phyloP scores from a whole-genome alignment of 1,140 invertebrate species.

The Diorhabda carinulata region DNA sequence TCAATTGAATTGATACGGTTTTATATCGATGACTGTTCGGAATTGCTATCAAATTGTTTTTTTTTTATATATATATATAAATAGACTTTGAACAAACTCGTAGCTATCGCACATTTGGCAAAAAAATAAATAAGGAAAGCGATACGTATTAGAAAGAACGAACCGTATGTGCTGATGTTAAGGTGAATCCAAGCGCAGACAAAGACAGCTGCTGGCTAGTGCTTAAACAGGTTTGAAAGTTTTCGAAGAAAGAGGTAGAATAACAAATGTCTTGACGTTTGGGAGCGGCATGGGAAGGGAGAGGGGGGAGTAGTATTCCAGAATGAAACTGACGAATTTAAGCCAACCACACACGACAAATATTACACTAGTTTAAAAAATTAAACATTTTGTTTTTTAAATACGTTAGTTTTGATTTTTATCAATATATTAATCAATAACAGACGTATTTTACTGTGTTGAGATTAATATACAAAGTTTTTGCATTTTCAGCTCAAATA shows the following conservation, averaged over 20 bases:
- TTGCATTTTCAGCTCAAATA: no score
- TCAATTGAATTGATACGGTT: background rate
- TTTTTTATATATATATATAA: background rate
- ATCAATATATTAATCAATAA: no score
- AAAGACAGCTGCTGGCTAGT: constrained; percentile 31
- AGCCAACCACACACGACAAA: constrained; percentile 9
- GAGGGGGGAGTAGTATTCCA: constrained; percentile 20
- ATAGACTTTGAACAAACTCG: constrained; percentile 35
- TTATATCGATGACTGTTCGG: background rate
- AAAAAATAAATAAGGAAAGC: constrained; percentile 23
- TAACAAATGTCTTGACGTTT: constrained; percentile 32
- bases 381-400: no score
- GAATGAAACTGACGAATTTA: constrained; percentile 17
- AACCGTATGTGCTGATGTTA: constrained; percentile 29
- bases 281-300: constrained; percentile 26
- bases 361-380: no score
- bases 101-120: constrained; percentile 31
- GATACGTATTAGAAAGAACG: constrained; percentile 35
- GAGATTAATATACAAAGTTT: no score
- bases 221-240: constrained; percentile 44
- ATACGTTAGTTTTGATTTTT: no score
- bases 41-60: background rate
- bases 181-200: constrained; percentile 41
- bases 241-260: constrained; percentile 39
- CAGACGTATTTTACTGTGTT: no score